Evolutionary conservation across 2,113 vertebrate genomes (phyloP), one percentile per base, ranked within the genome.

Genomic region (Anas platyrhynchos): DNA sequence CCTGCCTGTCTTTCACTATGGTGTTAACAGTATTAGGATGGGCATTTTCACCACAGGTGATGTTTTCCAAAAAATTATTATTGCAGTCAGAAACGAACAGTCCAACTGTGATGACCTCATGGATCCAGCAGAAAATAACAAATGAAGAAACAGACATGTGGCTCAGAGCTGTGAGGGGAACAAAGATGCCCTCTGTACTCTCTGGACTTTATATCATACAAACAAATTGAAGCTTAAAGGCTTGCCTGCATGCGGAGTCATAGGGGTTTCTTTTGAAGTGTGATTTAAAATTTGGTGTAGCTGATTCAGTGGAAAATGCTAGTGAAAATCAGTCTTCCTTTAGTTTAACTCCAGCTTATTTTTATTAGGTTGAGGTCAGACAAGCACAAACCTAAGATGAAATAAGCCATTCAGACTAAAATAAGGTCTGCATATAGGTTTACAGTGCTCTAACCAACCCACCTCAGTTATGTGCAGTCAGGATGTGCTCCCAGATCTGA

Each of bases 91-190:
- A 94, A 95, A 88, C 52, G 46, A 87, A 69, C 23, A 82, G 50
- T 55, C 58, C 75, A 91, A 91, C 69, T 48, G 77, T 44, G 58
- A 94, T 93, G 91, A 95, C 41, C 83, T 94, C 94, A 93, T 78
- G 36, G n/a, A 43, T 89, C 26, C n/a, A 93, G 68, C 31, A 81
- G 83, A 95, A 84, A 96, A 95, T 68, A 96, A 93, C 73, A 94
- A 84, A 26, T 4, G 25, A 88, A 61, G 54, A 59, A 86, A 93
- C 73, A 91, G 46, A 85, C 3, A 6, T 34, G 67, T 62, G 54
- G 74, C 87, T 89, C 50, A 83, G 69, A 92, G 63, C 62, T 89
- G 63, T 25, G 55, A 6, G 36, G 29, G 61, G 63, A 85, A 95
- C 38, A 95, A 84, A 1, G 0, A 88, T 41, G 26, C 34, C 16